Conservation (phyloP, 2,113 vertebrate genomes). For the Alosa alosa region DNA sequence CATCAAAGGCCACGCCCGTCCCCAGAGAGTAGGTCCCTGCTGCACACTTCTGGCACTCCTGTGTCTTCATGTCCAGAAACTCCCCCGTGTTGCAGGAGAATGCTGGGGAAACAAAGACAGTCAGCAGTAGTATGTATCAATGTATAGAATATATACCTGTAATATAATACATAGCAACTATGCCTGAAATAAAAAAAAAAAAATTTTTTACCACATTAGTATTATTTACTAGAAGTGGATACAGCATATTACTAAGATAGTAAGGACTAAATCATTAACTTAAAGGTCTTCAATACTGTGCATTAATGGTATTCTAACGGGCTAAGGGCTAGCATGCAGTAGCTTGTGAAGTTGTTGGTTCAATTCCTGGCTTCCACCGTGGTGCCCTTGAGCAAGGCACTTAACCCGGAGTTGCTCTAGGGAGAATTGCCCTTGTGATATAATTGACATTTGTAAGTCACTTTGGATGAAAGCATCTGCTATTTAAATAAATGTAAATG, state of each 20-base stretch:
- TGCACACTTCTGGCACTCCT: conserved; percentile 82
- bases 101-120: conserved; percentile 61
- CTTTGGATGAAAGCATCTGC: too few relatives aligned
- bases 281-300: too few relatives aligned
- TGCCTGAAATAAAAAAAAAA: too few relatives aligned
- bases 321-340: too few relatives aligned
- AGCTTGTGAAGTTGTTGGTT: too few relatives aligned
- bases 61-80: conserved; percentile 90
- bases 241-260: neutral
- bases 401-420: too few relatives aligned
- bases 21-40: conserved; percentile 90
- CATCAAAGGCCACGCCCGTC: conserved; percentile 83
- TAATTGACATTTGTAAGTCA: too few relatives aligned
- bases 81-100: conserved; percentile 90
- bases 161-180: neutral
- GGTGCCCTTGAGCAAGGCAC: too few relatives aligned
- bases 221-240: neutral
- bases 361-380: too few relatives aligned
- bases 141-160: neutral
- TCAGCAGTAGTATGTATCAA: neutral
- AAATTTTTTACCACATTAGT: neutral
- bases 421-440: too few relatives aligned
- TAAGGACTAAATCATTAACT: neutral
- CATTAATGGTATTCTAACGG: too few relatives aligned
- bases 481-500: too few relatives aligned